A percentile compares a stretch with the other conserved stretches of the same genome.
These are phyloP conservation scores for Anomalospiza imberbis DNA, from an alignment of 2,797 vertebrate genomes.

Conservation along the genomic window DNA sequence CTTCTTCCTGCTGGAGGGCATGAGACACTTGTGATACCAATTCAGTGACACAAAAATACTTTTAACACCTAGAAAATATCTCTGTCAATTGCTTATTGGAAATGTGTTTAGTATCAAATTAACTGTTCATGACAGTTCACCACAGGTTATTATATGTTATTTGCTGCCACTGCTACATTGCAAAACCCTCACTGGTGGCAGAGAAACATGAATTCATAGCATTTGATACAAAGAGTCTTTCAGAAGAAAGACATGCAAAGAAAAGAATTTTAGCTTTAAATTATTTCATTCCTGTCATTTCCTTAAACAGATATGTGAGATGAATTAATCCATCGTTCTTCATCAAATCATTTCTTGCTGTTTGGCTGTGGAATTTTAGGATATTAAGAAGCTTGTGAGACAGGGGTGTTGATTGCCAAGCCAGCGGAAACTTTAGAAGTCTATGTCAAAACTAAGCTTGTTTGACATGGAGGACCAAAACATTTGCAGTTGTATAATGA, in stretches of 20 bases:
- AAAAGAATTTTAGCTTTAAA: constrained; percentile 53
- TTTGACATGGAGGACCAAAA: constrained; percentile 67
- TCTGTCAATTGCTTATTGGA: constrained; percentile 40
- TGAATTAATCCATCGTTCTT: constrained; percentile 32
- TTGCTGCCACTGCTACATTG: constrained; percentile 82
- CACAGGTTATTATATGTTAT: constrained; percentile 91
- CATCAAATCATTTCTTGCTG: constrained; percentile 57
- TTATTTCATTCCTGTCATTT: constrained; percentile 68
- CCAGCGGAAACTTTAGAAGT: constrained; percentile 69
- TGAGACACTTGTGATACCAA: not conserved
- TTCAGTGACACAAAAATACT: not conserved
- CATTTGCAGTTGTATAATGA: constrained; percentile 46
- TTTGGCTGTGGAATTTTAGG: constrained; percentile 69
- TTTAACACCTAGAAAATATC: constrained; percentile 34
- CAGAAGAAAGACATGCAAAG: constrained; percentile 44
- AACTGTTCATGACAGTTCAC: constrained; percentile 89
- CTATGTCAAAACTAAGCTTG: constrained; percentile 66
- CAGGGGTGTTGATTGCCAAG: constrained; percentile 63
- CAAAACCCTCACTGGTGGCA: constrained; percentile 71
- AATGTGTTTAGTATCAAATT: constrained; percentile 85
- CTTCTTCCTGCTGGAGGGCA: not conserved
- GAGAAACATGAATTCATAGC: constrained; percentile 63
- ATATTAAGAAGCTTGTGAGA: constrained; percentile 68
- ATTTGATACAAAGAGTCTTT: constrained; percentile 71
- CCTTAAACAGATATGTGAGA: constrained; percentile 63